Percentiles rank a stretch among this genome's conserved stretches.
phyloP scores from a whole-genome alignment of 2,113 vertebrate species.

The Amia ocellicauda region DNA sequence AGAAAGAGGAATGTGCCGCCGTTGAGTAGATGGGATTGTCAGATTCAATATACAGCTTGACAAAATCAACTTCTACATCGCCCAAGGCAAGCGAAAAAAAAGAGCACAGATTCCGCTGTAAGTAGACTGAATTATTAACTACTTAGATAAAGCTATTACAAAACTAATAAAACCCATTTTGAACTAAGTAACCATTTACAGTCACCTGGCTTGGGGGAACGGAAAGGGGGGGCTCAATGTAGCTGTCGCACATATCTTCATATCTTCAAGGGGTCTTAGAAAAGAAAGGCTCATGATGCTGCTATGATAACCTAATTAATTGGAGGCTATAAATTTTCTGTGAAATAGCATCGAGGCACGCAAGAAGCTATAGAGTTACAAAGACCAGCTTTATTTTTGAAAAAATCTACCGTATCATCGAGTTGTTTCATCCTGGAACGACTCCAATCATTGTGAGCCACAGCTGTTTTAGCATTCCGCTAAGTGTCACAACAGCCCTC shows the following conservation, averaged over 20 bases:
- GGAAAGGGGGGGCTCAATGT: background rate
- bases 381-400: conserved; percentile 60
- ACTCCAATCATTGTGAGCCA: conserved; percentile 55
- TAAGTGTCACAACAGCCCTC: conserved; percentile 52
- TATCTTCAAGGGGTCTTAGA: conserved; percentile 17
- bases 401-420: conserved; percentile 54
- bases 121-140: conserved; percentile 30
- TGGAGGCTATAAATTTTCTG: conserved; percentile 43
- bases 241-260: conserved; percentile 1
- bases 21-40: conserved; percentile 50
- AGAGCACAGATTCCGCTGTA: conserved; percentile 18
- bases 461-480: conserved; percentile 53
- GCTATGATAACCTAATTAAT: conserved; percentile 33
- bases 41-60: conserved; percentile 52
- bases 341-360: conserved; percentile 34
- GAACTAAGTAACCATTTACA: conserved; percentile 8
- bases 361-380: conserved; percentile 46
- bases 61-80: conserved; percentile 46
- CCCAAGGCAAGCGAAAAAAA: conserved; percentile 29
- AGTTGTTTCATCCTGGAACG: conserved; percentile 62
- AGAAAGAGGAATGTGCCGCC: conserved; percentile 12
- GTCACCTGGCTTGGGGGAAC: conserved; percentile 13
- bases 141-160: conserved; percentile 29
- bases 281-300: conserved; percentile 19
- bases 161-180: conserved; percentile 10